Evolutionary conservation across 1,140 invertebrate species (phyloP), one percentile per base, ranked within the genome.

Genomic region (Spodoptera frugiperda): DNA sequence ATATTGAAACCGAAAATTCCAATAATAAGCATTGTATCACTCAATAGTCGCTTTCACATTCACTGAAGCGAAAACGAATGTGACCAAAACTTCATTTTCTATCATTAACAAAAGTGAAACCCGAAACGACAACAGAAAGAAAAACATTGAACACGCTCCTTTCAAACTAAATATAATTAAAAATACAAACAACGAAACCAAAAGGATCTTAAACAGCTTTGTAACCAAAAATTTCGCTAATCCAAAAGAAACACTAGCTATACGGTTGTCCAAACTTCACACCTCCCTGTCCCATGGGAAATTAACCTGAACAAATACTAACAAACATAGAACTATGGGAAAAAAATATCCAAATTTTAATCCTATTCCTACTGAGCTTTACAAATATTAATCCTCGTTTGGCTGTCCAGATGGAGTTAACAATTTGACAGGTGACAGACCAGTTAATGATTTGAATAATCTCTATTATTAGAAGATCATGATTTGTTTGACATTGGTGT

Each of bases 271-370:
- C 67, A 49, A 15, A 55, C 54, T 70, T 76, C 44, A 75, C 55
- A 76, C 77, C 68, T 79, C 53, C 61, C 51, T 46, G 44, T 79
- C 78, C 78, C 78, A 49, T 68, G 80, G 75, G 80, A 82, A 82
- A 82, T 82, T 17, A 82, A 55, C 51, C 46, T 67, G 17, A 57
- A 59, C 67, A 78, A 78, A 81, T 76, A 65, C 63, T 57, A 48
- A 51, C 30, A 63, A 68, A 48, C 44, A 61, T 33, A 61, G 76
- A 55, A 54, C 11, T 61, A 73, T 61, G 49, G 49, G 76, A 78
- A 44, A 70, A 51, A 78, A 53, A 68, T 33, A 10, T 51, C 25
- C 25, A 53, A 65, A 21, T 1, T 33, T 12, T 77, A 71, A 82
- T 80, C 73, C 74, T 49, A 51, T 25, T 75, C 80, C 78, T 79